Evolutionary conservation across 1,140 invertebrate genomes (phyloP).

Genomic region (Tetragnatha versicolor): DNA sequence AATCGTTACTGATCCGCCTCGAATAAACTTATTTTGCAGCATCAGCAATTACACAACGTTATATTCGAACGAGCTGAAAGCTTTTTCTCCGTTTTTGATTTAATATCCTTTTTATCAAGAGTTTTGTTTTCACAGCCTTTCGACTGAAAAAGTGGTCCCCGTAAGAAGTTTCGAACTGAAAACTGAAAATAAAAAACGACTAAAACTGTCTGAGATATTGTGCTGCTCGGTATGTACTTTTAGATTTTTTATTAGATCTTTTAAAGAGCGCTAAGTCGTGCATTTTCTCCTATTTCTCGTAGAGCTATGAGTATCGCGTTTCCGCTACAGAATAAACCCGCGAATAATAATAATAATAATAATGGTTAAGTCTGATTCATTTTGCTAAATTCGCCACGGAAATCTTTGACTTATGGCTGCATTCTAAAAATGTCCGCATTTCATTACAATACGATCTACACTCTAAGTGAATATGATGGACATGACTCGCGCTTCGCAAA

Average conservation of each 20-base stretch:
- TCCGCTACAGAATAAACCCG: constrained; percentile 32
- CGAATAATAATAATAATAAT: constrained; percentile 27
- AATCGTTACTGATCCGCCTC: too few species aligned
- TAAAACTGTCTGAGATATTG: neutral
- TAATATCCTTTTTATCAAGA: constrained; percentile 5
- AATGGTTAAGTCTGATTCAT: constrained; percentile 23
- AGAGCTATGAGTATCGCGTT: constrained; percentile 29
- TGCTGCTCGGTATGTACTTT: constrained; percentile 12
- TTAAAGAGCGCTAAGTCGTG: constrained; percentile 43
- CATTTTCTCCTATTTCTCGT: constrained; percentile 20
- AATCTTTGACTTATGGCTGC: constrained; percentile 39
- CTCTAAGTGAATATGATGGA: constrained; percentile 15
- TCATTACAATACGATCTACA: constrained; percentile 19
- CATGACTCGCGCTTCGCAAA: constrained; percentile 29
- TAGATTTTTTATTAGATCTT: neutral
- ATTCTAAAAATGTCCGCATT: constrained; percentile 42
- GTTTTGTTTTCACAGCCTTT: constrained; percentile 9
- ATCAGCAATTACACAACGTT: too few species aligned
- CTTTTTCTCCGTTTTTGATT: too few species aligned
- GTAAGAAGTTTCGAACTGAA: constrained; percentile 14
- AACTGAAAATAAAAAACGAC: neutral
- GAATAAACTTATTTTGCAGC: too few species aligned
- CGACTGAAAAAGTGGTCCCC: constrained; percentile 40
- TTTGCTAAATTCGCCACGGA: constrained; percentile 55
- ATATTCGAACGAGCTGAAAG: too few species aligned